Percentiles rank a stretch among this genome's conserved stretches.
Conservation (phyloP, 2,888 invertebrate genomes). For the Andrena hattorfiana region DNA sequence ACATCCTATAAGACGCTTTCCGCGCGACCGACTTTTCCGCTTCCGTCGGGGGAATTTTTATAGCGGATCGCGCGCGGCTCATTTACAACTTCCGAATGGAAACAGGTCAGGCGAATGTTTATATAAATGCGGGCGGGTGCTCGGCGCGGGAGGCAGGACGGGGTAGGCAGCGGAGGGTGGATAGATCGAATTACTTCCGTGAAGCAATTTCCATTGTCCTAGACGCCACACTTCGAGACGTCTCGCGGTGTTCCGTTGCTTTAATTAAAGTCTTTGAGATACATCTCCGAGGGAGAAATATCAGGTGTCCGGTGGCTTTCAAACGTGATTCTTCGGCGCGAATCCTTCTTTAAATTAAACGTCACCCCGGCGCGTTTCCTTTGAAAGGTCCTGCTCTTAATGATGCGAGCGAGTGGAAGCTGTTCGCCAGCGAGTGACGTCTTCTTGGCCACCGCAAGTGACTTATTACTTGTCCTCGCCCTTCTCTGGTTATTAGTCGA, state of each 20-base stretch:
- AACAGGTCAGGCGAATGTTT: constrained; percentile 31
- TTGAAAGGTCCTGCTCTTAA: neutral
- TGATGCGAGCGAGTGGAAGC: neutral
- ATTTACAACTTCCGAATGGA: constrained; percentile 28
- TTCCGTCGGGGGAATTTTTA: constrained; percentile 34
- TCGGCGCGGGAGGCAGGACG: neutral
- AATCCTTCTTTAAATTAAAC: constrained; percentile 20
- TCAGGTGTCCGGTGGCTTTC: constrained; percentile 26
- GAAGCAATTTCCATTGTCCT: constrained; percentile 40
- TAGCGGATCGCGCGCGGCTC: constrained; percentile 9
- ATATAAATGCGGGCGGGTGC: constrained; percentile 16
- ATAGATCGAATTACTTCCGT: constrained; percentile 37
- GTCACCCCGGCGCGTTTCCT: neutral
- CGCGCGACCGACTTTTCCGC: constrained; percentile 21
- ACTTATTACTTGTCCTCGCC: neutral
- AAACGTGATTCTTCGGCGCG: neutral
- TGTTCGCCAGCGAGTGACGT: neutral
- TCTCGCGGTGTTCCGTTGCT: constrained; percentile 28
- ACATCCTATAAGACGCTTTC: constrained; percentile 38
- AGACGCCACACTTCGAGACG: constrained; percentile 1
- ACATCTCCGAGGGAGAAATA: constrained; percentile 6
- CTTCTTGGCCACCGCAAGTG: neutral
- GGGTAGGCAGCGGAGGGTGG: neutral
- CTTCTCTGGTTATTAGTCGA: neutral
- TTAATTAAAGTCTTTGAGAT: constrained; percentile 44